A percentile compares a stretch with the other conserved stretches of the same genome.
Evolutionary conservation across 2,113 vertebrate species (phyloP).

Genomic region (Dryoscopus gambensis): DNA sequence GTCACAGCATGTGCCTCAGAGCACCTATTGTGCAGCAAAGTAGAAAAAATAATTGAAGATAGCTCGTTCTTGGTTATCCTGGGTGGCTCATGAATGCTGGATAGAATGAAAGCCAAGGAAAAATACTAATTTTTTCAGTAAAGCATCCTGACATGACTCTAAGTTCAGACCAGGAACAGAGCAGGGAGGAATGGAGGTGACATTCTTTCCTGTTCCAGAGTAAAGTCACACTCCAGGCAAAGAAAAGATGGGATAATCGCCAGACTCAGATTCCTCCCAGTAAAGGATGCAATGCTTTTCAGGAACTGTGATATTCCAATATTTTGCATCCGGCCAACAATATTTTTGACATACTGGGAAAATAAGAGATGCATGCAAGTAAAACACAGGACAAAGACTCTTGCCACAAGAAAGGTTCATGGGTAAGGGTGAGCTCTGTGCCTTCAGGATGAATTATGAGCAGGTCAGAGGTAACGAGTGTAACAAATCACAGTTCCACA

Average conservation of each 20-base stretch:
- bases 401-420: background rate
- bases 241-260: background rate
- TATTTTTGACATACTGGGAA: background rate
- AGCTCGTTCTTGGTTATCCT: background rate
- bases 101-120: background rate
- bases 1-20: no score
- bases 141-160: background rate
- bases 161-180: background rate
- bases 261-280: background rate
- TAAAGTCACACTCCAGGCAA: background rate
- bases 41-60: background rate
- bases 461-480: slow-evolving; percentile 7
- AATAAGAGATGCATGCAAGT: background rate
- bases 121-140: background rate
- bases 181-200: background rate
- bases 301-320: background rate
- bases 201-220: background rate
- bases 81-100: background rate
- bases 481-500: background rate
- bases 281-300: background rate
- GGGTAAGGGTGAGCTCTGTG: background rate
- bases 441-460: background rate
- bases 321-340: background rate
- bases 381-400: background rate
- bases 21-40: background rate